These are phyloP conservation scores for Dyspetes luteomarginatus DNA, from an alignment of 2,888 invertebrate genomes.

Conservation along the genomic window DNA sequence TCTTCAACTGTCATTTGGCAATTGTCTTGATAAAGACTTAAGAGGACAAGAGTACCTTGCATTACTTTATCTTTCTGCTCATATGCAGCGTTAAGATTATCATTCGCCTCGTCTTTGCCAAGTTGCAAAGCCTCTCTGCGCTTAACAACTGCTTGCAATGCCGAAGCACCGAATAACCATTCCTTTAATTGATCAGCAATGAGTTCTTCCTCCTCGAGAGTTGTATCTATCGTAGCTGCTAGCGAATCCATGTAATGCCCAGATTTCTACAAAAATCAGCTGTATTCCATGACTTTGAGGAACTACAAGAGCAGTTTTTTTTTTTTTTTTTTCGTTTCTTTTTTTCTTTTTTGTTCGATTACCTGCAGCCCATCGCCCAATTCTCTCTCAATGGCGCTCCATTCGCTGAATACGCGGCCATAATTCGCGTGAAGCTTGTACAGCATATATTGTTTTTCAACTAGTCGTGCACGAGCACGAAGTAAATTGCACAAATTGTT, in stretches of 20 bases:
- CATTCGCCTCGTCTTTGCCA: constrained; percentile 89
- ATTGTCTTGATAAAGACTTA: background rate
- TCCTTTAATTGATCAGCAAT: constrained; percentile 93
- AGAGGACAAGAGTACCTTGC: constrained; percentile 78
- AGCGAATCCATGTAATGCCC: constrained; percentile 89
- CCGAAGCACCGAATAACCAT: constrained; percentile 90
- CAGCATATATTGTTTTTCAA: constrained; percentile 90
- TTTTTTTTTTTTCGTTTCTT: background rate
- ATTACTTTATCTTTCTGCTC: constrained; percentile 84
- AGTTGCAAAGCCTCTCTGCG: constrained; percentile 90
- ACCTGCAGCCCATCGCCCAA: constrained; percentile 92
- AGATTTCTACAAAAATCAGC: constrained; percentile 84
- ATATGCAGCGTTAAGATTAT: constrained; percentile 84
- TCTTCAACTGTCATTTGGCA: background rate
- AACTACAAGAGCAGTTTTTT: background rate
- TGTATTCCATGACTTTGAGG: background rate
- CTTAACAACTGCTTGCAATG: constrained; percentile 89
- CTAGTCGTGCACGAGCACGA: constrained; percentile 86
- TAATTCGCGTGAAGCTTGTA: constrained; percentile 93
- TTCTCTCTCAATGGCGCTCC: constrained; percentile 92
- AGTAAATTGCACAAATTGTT: constrained; percentile 82
- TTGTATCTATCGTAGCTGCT: constrained; percentile 89
- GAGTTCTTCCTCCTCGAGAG: constrained; percentile 92
- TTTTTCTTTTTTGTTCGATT: constrained; percentile 49
- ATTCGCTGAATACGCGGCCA: constrained; percentile 92